Evolutionary conservation across 2,888 invertebrate genomes (phyloP).

Genomic region (Trypoxylon attenuatum): DNA sequence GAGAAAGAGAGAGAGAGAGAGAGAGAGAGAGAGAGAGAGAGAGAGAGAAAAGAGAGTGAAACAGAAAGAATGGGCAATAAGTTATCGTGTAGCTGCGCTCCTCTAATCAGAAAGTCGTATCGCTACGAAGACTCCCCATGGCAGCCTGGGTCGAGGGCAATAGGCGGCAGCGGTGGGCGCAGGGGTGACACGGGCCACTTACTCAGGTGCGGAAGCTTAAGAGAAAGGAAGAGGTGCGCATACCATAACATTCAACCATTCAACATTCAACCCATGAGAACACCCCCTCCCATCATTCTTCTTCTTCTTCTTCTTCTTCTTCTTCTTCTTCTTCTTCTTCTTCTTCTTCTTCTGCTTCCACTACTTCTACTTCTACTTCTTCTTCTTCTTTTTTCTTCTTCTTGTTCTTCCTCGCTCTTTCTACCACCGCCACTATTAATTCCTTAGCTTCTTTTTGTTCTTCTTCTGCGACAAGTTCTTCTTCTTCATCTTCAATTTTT

Average conservation of each 20-base stretch:
- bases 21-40: slow-evolving; percentile 9
- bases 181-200: slow-evolving; percentile 76
- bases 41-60: slow-evolving; percentile 28
- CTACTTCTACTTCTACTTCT: not conserved
- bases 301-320: slow-evolving; percentile 10
- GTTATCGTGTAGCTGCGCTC: slow-evolving; percentile 97
- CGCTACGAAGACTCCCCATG: slow-evolving; percentile 97
- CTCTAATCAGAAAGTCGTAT: slow-evolving; percentile 96
- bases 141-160: slow-evolving; percentile 80
- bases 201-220: slow-evolving; percentile 83
- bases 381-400: not conserved
- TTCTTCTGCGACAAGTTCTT: not conserved
- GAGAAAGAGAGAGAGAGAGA: slow-evolving; percentile 16
- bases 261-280: too few relatives aligned
- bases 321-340: slow-evolving; percentile 2
- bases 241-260: slow-evolving; percentile 68
- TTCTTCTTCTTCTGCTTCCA: not conserved
- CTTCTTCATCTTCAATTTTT: slow-evolving; percentile 6
- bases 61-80: slow-evolving; percentile 91
- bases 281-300: slow-evolving; percentile 55
- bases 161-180: slow-evolving; percentile 66
- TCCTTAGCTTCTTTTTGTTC: slow-evolving; percentile 27
- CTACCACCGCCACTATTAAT: too few relatives aligned
- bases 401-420: too few relatives aligned
- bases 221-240: slow-evolving; percentile 75